A percentile compares a stretch with the other conserved stretches of the same genome.
Evolutionary conservation across 1,140 invertebrate species (phyloP).

Genomic region (Scaptomyza graminum): DNA sequence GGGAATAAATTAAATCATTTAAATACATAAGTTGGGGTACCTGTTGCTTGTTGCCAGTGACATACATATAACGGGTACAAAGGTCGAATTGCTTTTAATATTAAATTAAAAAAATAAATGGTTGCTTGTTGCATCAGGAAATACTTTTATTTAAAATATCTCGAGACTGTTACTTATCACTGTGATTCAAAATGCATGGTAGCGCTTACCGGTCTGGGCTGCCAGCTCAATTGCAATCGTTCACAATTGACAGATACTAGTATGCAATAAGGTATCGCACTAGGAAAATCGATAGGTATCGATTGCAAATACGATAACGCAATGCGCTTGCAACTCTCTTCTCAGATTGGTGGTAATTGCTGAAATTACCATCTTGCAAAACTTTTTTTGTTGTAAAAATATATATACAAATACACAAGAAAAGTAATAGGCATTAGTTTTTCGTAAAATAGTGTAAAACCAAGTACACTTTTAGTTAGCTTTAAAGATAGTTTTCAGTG

Average conservation of each 20-base stretch:
- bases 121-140: background rate
- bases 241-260: background rate
- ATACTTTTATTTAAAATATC: conserved; percentile 1
- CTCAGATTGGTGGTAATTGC: conserved; percentile 54
- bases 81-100: background rate
- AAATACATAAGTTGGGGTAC: background rate
- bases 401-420: conserved; percentile 53
- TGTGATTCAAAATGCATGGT: background rate
- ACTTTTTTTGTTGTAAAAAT: conserved; percentile 56
- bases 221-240: background rate
- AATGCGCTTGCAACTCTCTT: conserved; percentile 45
- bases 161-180: background rate
- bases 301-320: conserved; percentile 22
- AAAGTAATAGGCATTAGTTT: conserved; percentile 52
- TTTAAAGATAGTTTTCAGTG: conserved; percentile 72
- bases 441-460: conserved; percentile 70
- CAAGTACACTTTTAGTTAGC: conserved; percentile 73
- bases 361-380: conserved; percentile 54
- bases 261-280: background rate
- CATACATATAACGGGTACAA: background rate
- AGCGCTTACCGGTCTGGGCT: background rate
- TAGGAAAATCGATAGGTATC: conserved; percentile 14
- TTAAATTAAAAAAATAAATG: background rate
- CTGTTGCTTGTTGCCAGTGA: background rate
- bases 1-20: conserved; percentile 23